Conservation (phyloP, 2,113 vertebrate species). For the Felis chaus region DNA sequence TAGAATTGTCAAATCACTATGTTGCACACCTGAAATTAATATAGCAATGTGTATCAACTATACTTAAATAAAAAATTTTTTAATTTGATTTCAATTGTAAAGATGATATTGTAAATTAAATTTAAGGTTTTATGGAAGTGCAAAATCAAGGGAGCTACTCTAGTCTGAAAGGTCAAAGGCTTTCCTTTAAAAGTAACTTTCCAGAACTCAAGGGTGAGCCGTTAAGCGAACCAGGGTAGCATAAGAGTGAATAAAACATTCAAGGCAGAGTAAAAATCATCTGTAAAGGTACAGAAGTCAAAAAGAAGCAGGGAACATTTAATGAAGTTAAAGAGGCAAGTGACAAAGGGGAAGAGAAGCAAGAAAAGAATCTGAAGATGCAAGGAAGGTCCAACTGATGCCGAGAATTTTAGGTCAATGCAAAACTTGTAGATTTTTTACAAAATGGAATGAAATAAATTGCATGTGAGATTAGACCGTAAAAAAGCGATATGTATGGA, state of each 20-base stretch:
- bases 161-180: background rate
- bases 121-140: background rate
- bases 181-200: background rate
- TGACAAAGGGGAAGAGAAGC: background rate
- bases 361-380: background rate
- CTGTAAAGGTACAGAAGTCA: background rate
- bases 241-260: background rate
- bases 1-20: background rate
- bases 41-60: background rate
- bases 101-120: background rate
- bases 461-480: background rate
- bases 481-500: background rate
- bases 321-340: background rate
- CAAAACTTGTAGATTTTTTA: background rate
- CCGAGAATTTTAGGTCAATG: background rate
- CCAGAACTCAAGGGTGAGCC: background rate
- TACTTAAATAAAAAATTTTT: background rate
- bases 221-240: background rate
- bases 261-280: background rate
- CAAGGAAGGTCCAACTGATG: background rate
- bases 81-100: background rate
- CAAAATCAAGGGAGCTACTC: background rate
- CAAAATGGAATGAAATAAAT: background rate
- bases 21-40: background rate
- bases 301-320: background rate